Evolutionary conservation across 2,113 vertebrate genomes (phyloP).

Genomic region (Apodemus sylvaticus): DNA sequence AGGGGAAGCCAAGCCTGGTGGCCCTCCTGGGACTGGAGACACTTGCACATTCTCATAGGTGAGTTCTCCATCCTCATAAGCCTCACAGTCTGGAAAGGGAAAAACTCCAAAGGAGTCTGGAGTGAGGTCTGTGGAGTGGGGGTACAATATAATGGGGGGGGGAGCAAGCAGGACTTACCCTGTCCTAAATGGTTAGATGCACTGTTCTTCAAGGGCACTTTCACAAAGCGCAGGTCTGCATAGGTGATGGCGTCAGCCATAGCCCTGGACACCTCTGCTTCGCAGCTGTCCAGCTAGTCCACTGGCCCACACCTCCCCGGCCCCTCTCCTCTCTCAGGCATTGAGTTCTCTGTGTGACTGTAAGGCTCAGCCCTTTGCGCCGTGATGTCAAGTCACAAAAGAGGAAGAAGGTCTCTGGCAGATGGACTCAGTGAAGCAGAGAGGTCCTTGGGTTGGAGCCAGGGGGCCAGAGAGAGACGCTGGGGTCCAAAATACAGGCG

Average conservation of each 20-base stretch:
- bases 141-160: too few species aligned
- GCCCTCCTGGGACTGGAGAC: neutral
- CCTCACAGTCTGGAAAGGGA: constrained; percentile 49
- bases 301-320: too few species aligned
- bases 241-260: constrained; percentile 81
- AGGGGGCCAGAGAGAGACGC: neutral
- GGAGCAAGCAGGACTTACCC: constrained; percentile 24
- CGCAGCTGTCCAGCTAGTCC: neutral
- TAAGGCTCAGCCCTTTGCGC: neutral
- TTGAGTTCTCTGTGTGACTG: neutral
- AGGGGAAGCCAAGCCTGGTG: neutral
- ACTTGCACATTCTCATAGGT: constrained; percentile 79
- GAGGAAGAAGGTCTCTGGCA: constrained; percentile 76
- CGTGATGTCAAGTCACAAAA: constrained; percentile 65
- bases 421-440: constrained; percentile 67
- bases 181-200: constrained; percentile 23
- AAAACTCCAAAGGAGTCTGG: neutral
- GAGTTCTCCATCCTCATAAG: constrained; percentile 70
- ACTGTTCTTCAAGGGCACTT: constrained; percentile 67
- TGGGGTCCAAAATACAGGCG: neutral
- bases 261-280: neutral
- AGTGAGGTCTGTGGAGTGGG: neutral
- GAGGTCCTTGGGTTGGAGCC: neutral
- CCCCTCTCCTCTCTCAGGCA: neutral
- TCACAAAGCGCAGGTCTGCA: constrained; percentile 79